A percentile compares a stretch with the other conserved stretches of the same genome.
Conservation (phyloP, 2,113 vertebrate genomes). For the Atherinomorus stipes region DNA sequence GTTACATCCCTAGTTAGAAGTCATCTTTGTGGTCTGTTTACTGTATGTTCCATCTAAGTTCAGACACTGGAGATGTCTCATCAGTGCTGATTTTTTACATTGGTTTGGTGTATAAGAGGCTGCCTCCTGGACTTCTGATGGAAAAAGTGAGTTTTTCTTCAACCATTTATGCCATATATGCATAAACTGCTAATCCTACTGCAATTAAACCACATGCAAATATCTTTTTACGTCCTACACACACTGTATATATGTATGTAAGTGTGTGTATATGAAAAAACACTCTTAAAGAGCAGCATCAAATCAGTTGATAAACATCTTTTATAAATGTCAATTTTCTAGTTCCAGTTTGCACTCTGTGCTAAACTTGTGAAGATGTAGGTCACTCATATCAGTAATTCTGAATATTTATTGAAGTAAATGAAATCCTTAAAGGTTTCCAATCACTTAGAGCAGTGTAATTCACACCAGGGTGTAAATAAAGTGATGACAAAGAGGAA, state of each 20-base stretch:
- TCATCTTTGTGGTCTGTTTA: no score
- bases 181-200: conserved; percentile 4
- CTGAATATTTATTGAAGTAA: conserved; percentile 13
- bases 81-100: no score
- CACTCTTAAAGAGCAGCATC: not conserved
- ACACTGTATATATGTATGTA: not conserved
- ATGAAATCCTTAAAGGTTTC: conserved; percentile 2
- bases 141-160: not conserved
- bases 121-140: no score
- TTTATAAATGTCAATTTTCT: not conserved
- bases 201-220: not conserved
- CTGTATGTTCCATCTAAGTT: no score
- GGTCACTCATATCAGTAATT: conserved; percentile 8
- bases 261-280: not conserved
- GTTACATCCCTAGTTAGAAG: no score
- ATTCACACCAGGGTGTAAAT: conserved; percentile 47
- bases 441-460: not conserved
- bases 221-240: conserved; percentile 6
- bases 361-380: conserved; percentile 1
- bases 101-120: no score
- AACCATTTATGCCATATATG: not conserved
- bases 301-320: not conserved
- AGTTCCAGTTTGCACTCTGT: not conserved
- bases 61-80: no score
- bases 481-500: conserved; percentile 20